A percentile compares a stretch with the other conserved stretches of the same genome.
Evolutionary conservation across 2,888 invertebrate species (phyloP).

Genomic region (Temnothorax ravouxi): DNA sequence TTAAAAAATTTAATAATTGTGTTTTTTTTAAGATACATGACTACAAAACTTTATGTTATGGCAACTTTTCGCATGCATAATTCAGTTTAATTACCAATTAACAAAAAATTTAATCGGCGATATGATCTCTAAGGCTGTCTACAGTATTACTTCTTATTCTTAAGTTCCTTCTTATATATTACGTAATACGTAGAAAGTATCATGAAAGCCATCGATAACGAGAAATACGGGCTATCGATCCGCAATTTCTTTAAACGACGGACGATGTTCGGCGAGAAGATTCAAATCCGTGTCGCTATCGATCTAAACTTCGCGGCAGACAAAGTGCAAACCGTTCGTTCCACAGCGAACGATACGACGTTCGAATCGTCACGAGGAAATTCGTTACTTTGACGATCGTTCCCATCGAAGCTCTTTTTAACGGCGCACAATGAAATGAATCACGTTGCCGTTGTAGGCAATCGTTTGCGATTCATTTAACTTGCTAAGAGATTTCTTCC

Average conservation of each 20-base stretch:
- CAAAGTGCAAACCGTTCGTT: conserved; percentile 38
- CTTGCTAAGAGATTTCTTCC: conserved; percentile 77
- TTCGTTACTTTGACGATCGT: conserved; percentile 69
- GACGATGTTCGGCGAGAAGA: conserved; percentile 34
- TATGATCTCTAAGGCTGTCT: not conserved
- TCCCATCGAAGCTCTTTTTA: conserved; percentile 69
- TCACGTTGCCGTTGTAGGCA: conserved; percentile 71
- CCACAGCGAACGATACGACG: conserved; percentile 35
- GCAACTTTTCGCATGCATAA: not conserved
- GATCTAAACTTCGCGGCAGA: conserved; percentile 42
- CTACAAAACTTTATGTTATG: not conserved
- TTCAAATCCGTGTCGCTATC: conserved; percentile 49
- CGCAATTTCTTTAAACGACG: conserved; percentile 46
- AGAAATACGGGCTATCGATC: conserved; percentile 25
- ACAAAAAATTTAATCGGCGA: not conserved
- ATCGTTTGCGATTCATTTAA: conserved; percentile 77
- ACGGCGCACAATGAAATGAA: conserved; percentile 70
- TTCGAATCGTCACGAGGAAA: conserved; percentile 55
- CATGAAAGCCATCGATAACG: conserved; percentile 18
- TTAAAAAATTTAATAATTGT: not conserved
- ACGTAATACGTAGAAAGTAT: not conserved
- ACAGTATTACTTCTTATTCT: not conserved
- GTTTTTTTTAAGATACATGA: not conserved
- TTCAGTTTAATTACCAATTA: not conserved
- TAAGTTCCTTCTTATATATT: not conserved